Evolutionary conservation across 2,113 vertebrate genomes (phyloP), one percentile per base, ranked within the genome.

Genomic region (Hepsetus odoe): DNA sequence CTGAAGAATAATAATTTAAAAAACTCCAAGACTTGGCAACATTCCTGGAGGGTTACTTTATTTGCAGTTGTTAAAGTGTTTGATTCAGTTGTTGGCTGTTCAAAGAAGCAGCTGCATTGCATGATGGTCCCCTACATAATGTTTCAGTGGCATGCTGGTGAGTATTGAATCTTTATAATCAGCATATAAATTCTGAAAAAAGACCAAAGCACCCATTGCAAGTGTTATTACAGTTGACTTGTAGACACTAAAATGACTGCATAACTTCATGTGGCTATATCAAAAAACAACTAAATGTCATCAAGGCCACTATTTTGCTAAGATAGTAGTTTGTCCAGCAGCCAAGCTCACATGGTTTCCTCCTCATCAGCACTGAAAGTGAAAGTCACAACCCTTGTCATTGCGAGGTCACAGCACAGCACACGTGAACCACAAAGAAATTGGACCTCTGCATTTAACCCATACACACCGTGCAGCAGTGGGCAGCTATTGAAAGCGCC

Each of bases 51-150:
- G 32, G 62, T 77, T 10, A 24, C 35, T 35, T 62, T 74, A 42
- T 2, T 14, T 14, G 42, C 13, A 14, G 42, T 16, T 14, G 28
- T 65, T 65, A 49, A 9, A 55, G 35, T 67, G 74, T 77, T 76
- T 73, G 80, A 58, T 78, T 78, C 55, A 82, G 65, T 42, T 62
- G 53, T 32, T 22, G 40, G 42, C 33, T 56, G 67, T 61, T 44
- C 12, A 61, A 74, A 74, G 76, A 11, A 16, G 12, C 8, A 14
- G 9, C 42, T 44, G 42, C 42, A 44, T 44, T 44, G 2, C 42
- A 14, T 44, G 42, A 44, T 44, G 42, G 42, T 33, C n/a, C n/a
- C n/a, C n/a, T n/a, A 28, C 40, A 62, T 66, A 26, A 65, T 49
- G n/a, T 22, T 68, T n/a, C 22, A 56, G 64, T 26, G 24, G 35